phyloP scores from a whole-genome alignment of 2,113 vertebrate genomes.

The Felis catus region F.catus_Fca126_mat1.0 CM031412.1:144413001-144413500 shows the following conservation, averaged over 20 bases:
- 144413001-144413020: not conserved
- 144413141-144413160: not conserved
- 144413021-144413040: not conserved
- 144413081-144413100: not conserved
- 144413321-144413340: conserved; percentile 64
- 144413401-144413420: not conserved
- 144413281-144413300: conserved; percentile 59
- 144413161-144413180: conserved; percentile 54
- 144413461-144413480: not conserved
- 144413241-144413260: conserved; percentile 58
- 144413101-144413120: not conserved
- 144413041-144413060: not conserved
- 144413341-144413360: conserved; percentile 68
- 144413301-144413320: conserved; percentile 64
- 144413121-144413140: not conserved
- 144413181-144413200: conserved; percentile 75
- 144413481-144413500: not conserved
- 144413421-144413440: not conserved
- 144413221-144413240: conserved; percentile 57
- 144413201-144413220: conserved; percentile 67
- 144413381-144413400: conserved; percentile 50
- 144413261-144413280: conserved; percentile 71
- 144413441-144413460: not conserved
- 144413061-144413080: not conserved
- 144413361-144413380: conserved; percentile 74